A percentile compares a stretch with the other conserved stretches of the same genome.
phyloP scores from a whole-genome alignment of 2,888 invertebrate genomes.

The Monopis laevigella region DNA sequence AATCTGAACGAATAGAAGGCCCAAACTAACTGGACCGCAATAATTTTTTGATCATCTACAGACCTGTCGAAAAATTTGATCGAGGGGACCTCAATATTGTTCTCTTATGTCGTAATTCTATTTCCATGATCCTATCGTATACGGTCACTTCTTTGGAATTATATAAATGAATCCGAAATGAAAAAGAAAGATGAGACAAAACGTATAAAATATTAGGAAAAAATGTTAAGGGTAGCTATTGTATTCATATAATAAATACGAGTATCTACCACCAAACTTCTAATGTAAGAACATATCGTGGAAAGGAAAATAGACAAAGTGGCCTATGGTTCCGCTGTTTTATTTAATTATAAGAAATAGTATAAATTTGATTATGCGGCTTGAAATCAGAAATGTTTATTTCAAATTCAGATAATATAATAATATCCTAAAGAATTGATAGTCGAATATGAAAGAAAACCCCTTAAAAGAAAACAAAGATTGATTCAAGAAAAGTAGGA shows the following conservation, averaged over 20 bases:
- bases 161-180: background rate
- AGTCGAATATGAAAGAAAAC: background rate
- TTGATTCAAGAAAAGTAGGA: too few relatives aligned
- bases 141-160: constrained; percentile 10
- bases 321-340: too few relatives aligned
- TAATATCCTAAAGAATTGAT: background rate
- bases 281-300: too few relatives aligned
- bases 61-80: constrained; percentile 18
- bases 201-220: background rate
- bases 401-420: too few relatives aligned
- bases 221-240: too few relatives aligned
- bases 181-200: background rate
- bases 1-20: constrained; percentile 16
- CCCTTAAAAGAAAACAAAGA: background rate
- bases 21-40: constrained; percentile 25
- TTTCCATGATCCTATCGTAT: constrained; percentile 18
- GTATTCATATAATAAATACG: too few relatives aligned
- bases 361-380: too few relatives aligned
- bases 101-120: constrained; percentile 22
- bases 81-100: constrained; percentile 21
- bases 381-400: too few relatives aligned
- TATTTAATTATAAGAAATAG: too few relatives aligned
- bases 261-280: too few relatives aligned
- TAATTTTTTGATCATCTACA: constrained; percentile 29
- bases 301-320: too few relatives aligned